phyloP scores from a whole-genome alignment of 2,113 vertebrate genomes.

The Bungarus multicinctus region DNA sequence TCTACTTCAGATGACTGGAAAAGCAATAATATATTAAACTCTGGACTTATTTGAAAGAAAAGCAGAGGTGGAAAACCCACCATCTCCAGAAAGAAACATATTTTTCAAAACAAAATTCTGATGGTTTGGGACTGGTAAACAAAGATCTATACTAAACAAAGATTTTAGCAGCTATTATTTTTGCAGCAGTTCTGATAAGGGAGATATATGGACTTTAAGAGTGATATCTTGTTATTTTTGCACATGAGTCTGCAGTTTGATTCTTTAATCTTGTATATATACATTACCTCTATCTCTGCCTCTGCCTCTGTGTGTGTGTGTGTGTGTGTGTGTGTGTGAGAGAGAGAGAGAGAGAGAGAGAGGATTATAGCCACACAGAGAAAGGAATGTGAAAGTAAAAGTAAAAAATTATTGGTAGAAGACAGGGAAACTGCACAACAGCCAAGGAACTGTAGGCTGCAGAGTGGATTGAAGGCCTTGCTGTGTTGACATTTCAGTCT shows the following conservation, averaged over 20 bases:
- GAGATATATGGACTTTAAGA: not conserved
- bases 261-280: not conserved
- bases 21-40: not conserved
- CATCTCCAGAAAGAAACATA: too few species aligned
- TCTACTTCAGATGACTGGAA: not conserved
- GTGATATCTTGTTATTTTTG: not conserved
- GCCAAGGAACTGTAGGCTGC: not conserved
- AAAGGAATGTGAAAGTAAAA: not conserved
- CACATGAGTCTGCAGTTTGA: not conserved
- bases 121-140: too few species aligned
- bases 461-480: not conserved
- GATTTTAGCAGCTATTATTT: too few species aligned
- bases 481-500: not conserved
- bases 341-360: too few species aligned
- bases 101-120: too few species aligned
- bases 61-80: not conserved
- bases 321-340: too few species aligned
- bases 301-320: too few species aligned
- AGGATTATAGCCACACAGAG: not conserved
- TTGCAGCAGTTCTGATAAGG: too few species aligned
- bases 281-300: too few species aligned
- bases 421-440: not conserved
- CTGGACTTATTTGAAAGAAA: not conserved
- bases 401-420: not conserved
- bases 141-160: too few species aligned